Base-by-base conservation (phyloP, 2,113 vertebrate genomes). In the Cygnus buccinator region DNA sequence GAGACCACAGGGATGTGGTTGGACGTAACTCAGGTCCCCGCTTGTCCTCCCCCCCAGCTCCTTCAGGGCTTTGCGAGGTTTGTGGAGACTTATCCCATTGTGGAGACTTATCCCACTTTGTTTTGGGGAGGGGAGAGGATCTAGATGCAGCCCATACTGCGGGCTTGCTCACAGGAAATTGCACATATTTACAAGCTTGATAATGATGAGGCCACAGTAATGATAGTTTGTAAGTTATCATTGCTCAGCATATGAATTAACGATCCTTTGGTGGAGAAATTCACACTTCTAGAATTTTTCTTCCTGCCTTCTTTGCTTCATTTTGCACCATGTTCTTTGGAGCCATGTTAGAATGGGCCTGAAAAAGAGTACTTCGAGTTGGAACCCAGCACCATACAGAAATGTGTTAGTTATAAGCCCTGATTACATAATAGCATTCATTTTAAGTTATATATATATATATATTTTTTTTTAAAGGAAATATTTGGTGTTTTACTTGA, bases 1-100 rank as follows among this genome's bases (percentile, higher is more conserved):
- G 22, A 35, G 35, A 23, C 23, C 6, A 1, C 43, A 16, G 43
- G 9, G 59, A 11, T 25, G 3, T 0, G 18, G 31, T 18, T 44
- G 43, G 66, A 23, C 0, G 6, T 52, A 26, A 9, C 28, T 78
- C 31, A 10, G 17, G 26, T 50, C 57, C 62, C 72, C 13, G 0
- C 35, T 44, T 37, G 31, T 31, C 26, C 72, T 18, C 21, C 26
- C 28, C 50, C 0, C 4, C 31, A 23, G 43, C 26, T n/a, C 35
- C 33, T 79, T 16, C 37, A 11, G 43, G 66, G 35, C 43, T 72
- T 65, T 50, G 35, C 25, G 14, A 55, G 54, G 29, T 21, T 57
- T 50, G 48, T 14, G 73, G 35, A 50, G 20, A 4, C 25, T 11
- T 39, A 35, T 37, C 18, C 74, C 10, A 6, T 57, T 50, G 48